A percentile compares a stretch with the other conserved stretches of the same genome.
phyloP scores from a whole-genome alignment of 2,888 invertebrate species.

The Crossocerus cetratus region DNA sequence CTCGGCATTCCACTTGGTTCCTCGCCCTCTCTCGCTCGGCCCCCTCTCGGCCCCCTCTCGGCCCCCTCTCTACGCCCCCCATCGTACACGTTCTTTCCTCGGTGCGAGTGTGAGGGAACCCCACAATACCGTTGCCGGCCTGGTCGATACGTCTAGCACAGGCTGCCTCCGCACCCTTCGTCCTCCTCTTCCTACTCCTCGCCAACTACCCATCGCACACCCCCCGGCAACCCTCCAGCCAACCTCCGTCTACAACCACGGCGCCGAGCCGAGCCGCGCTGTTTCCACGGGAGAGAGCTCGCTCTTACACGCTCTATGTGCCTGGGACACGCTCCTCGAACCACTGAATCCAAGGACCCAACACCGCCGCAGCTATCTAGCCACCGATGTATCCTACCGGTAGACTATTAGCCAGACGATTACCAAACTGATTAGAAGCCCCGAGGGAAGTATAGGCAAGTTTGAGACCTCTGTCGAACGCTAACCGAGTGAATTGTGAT shows the following conservation, averaged over 20 bases:
- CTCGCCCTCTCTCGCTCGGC: constrained; percentile 8
- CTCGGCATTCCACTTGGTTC: constrained; percentile 9
- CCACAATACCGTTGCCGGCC: constrained; percentile 58
- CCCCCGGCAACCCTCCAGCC: background rate
- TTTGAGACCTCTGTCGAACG: too few relatives aligned
- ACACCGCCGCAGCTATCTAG: too few relatives aligned
- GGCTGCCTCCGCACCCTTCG: constrained; percentile 34
- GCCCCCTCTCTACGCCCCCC: constrained; percentile 24
- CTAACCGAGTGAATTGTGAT: too few relatives aligned
- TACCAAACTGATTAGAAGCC: too few relatives aligned
- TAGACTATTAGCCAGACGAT: too few relatives aligned
- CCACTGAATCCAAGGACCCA: too few relatives aligned
- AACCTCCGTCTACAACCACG: constrained; percentile 2
- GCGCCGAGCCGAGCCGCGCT: constrained; percentile 12
- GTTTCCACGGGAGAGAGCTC: too few relatives aligned
- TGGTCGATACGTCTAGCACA: constrained; percentile 74
- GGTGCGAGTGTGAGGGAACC: constrained; percentile 39
- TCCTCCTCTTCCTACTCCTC: constrained; percentile 5
- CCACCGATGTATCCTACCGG: too few relatives aligned
- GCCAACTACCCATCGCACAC: background rate
- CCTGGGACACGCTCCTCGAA: too few relatives aligned
- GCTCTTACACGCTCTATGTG: too few relatives aligned
- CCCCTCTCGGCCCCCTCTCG: background rate
- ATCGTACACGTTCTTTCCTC: too few relatives aligned
- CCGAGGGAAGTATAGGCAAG: too few relatives aligned